These are phyloP conservation scores for Tethea ocularis DNA, from an alignment of 2,888 invertebrate species.

Conservation along the genomic window DNA sequence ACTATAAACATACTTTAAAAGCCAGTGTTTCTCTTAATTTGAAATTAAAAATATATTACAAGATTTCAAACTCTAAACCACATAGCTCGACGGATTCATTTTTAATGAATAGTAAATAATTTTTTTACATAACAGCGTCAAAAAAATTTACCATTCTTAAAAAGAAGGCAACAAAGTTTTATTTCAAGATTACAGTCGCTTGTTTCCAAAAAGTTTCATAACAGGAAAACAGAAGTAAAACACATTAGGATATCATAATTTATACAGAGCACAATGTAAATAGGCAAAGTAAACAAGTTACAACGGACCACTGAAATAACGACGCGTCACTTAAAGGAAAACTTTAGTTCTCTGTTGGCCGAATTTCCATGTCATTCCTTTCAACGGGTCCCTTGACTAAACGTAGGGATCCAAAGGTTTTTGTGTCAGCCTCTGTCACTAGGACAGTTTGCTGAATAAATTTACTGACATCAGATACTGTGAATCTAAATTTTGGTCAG, in stretches of 20 bases:
- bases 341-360: slow-evolving; percentile 29
- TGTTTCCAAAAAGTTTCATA: not conserved
- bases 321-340: slow-evolving; percentile 22
- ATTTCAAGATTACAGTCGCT: not conserved
- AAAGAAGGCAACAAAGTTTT: not conserved
- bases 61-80: too few species aligned
- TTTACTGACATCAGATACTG: slow-evolving; percentile 2
- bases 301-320: slow-evolving; percentile 10
- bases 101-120: too few species aligned
- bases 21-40: too few species aligned
- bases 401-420: slow-evolving; percentile 12
- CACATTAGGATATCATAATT: slow-evolving; percentile 4
- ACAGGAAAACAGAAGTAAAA: slow-evolving; percentile 1
- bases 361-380: slow-evolving; percentile 30
- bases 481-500: not conserved
- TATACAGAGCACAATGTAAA: slow-evolving; percentile 6
- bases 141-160: not conserved
- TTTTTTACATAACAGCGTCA: too few species aligned
- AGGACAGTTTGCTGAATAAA: slow-evolving; percentile 1
- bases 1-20: too few species aligned
- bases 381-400: slow-evolving; percentile 26
- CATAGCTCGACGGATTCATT: too few species aligned
- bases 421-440: slow-evolving; percentile 5
- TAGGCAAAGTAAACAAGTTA: slow-evolving; percentile 8
- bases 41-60: too few species aligned